Evolutionary conservation across 2,113 vertebrate genomes (phyloP).

Genomic region (Xyrauchen texanus): DNA sequence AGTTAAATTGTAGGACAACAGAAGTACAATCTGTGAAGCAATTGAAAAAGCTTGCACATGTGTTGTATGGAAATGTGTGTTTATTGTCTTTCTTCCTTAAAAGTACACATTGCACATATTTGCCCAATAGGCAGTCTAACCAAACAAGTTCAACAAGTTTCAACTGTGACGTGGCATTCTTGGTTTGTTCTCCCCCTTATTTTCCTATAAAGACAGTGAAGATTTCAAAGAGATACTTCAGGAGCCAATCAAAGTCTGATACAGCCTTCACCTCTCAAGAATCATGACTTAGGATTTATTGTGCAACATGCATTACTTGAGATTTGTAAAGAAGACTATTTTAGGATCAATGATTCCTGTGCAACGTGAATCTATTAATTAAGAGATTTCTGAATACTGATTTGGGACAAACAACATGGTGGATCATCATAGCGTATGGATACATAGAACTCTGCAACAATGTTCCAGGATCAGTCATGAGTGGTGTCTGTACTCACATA

Average conservation of each 20-base stretch:
- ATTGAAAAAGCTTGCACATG: background rate
- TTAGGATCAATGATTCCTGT: background rate
- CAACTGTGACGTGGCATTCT: background rate
- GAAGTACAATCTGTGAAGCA: no score
- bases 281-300: background rate
- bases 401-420: background rate
- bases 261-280: background rate
- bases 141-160: slow-evolving; percentile 24
- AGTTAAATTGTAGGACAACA: no score
- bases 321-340: background rate
- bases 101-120: background rate
- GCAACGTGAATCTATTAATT: background rate
- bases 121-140: background rate
- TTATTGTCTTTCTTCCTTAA: background rate
- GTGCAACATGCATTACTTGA: background rate
- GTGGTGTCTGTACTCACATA: background rate
- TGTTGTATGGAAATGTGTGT: background rate
- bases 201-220: background rate
- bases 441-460: background rate
- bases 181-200: background rate
- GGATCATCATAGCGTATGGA: background rate
- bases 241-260: slow-evolving; percentile 34
- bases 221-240: background rate
- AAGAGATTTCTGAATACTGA: background rate
- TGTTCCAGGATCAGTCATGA: background rate